phyloP scores from a whole-genome alignment of 2,113 vertebrate species.

The Mungos mungo region DNA sequence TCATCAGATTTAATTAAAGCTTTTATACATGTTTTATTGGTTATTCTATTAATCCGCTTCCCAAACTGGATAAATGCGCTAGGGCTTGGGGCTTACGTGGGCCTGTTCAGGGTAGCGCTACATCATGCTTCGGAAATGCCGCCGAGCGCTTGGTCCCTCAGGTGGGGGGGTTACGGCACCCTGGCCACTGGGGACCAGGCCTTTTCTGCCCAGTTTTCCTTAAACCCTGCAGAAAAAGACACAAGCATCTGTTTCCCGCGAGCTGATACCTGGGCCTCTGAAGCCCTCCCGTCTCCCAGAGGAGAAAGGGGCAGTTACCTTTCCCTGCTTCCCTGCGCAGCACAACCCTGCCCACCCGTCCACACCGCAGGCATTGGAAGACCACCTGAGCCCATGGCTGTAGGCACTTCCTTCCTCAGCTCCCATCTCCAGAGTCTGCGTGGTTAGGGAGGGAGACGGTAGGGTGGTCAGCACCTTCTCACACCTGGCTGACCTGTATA shows the following conservation, averaged over 20 bases:
- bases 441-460: too few relatives aligned
- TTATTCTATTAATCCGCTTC: slow-evolving; percentile 75
- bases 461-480: background rate
- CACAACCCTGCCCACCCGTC: rapidly evolving
- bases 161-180: background rate
- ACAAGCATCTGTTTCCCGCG: background rate
- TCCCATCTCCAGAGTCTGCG: background rate
- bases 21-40: slow-evolving; percentile 81
- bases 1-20: slow-evolving; percentile 79
- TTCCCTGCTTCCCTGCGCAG: background rate
- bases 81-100: slow-evolving; percentile 46
- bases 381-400: background rate
- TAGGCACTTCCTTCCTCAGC: background rate
- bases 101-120: slow-evolving; percentile 34
- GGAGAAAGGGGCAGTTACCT: background rate
- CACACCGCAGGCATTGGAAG: background rate
- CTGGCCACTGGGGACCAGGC: background rate
- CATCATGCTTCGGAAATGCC: slow-evolving; percentile 53
- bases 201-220: background rate
- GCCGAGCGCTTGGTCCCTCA: background rate
- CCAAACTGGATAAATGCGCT: slow-evolving; percentile 71
- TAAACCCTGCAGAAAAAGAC: background rate
- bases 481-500: background rate
- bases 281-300: background rate
- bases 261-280: background rate